phyloP scores from a whole-genome alignment of 2,113 vertebrate species.

The Leuciscus idus region DNA sequence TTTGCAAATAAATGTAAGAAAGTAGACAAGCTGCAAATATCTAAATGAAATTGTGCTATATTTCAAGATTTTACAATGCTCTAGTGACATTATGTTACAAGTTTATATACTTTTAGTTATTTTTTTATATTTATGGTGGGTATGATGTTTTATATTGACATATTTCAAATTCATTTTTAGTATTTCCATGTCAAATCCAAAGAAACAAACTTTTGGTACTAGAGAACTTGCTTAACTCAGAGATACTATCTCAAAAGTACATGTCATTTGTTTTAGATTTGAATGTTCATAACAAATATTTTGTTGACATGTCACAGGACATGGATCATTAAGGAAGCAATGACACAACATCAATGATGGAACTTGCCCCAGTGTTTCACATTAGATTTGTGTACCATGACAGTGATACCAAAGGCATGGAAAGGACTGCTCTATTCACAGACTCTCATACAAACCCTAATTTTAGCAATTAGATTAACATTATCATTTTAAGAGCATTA shows the following conservation, averaged over 20 bases:
- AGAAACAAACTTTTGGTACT: neutral
- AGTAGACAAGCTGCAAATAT: neutral
- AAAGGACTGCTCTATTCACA: neutral
- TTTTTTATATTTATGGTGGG: neutral
- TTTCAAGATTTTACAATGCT: neutral
- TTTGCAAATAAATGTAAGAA: neutral
- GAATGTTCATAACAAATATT: neutral
- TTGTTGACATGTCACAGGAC: neutral
- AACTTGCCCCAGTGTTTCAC: neutral
- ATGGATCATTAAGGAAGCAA: slow-evolving; percentile 14
- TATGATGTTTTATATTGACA: too few species aligned
- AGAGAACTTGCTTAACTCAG: neutral
- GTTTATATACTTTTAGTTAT: neutral
- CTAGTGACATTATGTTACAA: neutral
- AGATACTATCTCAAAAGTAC: neutral
- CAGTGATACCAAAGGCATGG: neutral
- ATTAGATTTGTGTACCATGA: slow-evolving; percentile 14
- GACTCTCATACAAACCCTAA: neutral
- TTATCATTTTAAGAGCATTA: neutral
- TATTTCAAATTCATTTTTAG: neutral
- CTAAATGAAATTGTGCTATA: neutral
- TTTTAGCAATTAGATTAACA: neutral
- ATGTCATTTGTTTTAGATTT: neutral
- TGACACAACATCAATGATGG: slow-evolving; percentile 1
- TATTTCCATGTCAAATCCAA: neutral